Evolutionary conservation across 2,113 vertebrate genomes (phyloP).

Genomic region (Rhodinocichla rosea): DNA sequence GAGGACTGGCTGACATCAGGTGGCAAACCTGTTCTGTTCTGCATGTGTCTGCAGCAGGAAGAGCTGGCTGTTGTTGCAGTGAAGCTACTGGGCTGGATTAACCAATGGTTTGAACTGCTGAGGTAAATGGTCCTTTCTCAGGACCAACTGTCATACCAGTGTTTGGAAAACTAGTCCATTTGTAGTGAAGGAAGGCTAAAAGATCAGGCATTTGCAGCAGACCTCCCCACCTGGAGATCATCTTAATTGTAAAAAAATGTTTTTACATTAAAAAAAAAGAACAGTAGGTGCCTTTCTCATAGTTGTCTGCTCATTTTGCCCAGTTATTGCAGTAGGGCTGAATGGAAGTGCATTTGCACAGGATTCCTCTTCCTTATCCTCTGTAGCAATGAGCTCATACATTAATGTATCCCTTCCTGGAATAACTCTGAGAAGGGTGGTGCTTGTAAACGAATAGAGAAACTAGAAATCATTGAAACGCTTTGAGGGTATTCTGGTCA

Average conservation of each 20-base stretch:
- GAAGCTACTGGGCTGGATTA: not conserved
- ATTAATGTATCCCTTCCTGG: not conserved
- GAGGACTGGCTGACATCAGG: not conserved
- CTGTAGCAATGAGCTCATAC: not conserved
- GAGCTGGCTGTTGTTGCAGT: not conserved
- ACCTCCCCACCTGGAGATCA: not conserved
- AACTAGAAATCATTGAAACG: not conserved
- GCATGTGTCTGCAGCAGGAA: not conserved
- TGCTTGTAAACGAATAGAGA: not conserved
- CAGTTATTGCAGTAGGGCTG: not conserved
- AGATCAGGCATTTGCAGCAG: not conserved
- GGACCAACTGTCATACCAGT: fast-evolving
- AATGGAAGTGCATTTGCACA: not conserved
- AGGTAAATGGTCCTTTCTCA: not conserved
- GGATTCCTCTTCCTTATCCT: not conserved
- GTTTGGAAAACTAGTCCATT: not conserved
- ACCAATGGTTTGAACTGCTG: not conserved
- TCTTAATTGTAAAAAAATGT: not conserved
- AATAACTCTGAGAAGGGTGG: not conserved
- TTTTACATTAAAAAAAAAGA: not conserved
- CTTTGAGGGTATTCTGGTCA: not conserved
- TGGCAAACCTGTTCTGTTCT: not conserved
- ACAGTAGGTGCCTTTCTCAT: not conserved
- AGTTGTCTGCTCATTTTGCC: not conserved
- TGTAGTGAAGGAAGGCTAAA: not conserved